Evolutionary conservation across 2,113 vertebrate genomes (phyloP).

Genomic region (Scortum barcoo): DNA sequence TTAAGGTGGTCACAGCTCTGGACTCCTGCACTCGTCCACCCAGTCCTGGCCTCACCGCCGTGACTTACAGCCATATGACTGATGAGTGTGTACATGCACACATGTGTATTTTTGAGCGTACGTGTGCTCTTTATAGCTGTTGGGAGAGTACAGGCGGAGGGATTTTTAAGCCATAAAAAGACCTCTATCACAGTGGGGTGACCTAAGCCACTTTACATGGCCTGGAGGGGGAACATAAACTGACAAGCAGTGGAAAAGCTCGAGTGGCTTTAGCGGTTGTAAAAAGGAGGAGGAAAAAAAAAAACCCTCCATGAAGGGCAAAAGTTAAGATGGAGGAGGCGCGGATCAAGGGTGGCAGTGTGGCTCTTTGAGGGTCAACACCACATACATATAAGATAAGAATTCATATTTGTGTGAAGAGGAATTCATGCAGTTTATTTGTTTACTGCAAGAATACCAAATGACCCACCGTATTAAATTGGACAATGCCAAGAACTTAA

Average conservation of each 20-base stretch:
- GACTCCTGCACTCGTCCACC: background rate
- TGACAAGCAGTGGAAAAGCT: conserved; percentile 31
- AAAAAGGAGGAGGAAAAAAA: conserved; percentile 21
- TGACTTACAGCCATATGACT: conserved; percentile 52
- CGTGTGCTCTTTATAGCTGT: conserved; percentile 38
- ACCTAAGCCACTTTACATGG: conserved; percentile 61
- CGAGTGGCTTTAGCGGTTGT: conserved; percentile 50
- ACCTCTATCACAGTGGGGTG: conserved; percentile 44
- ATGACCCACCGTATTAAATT: background rate
- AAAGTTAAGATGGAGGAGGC: background rate
- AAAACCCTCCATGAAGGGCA: conserved; percentile 25
- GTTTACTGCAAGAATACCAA: background rate
- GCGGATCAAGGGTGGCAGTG: background rate
- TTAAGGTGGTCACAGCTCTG: conserved; percentile 50
- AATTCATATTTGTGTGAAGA: background rate
- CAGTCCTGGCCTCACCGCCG: background rate
- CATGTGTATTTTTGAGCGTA: conserved; percentile 1
- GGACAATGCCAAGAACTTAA: background rate
- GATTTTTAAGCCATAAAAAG: conserved; percentile 48
- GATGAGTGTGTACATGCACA: conserved; percentile 18
- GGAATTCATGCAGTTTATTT: background rate
- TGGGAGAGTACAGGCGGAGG: conserved; percentile 19
- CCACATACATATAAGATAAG: background rate
- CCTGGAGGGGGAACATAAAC: conserved; percentile 52
- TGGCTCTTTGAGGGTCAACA: background rate